Base-by-base conservation (phyloP, 1,140 invertebrate genomes). In the Gonioctena quinquepunctata region DNA sequence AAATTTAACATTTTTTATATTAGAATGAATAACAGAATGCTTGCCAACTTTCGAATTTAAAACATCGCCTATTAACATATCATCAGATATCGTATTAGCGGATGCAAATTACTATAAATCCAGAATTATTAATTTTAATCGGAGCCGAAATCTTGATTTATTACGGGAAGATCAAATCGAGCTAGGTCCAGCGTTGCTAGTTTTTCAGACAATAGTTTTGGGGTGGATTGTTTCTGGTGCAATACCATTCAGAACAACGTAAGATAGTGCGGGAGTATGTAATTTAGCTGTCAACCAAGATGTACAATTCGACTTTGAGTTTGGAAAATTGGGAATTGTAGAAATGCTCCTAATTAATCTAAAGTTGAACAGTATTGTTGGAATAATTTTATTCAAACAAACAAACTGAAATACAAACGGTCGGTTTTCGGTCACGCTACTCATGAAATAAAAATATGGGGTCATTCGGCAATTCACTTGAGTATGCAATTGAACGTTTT, bases 151-250 rank as follows among this genome's bases (percentile, higher is more conserved):
- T 76, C 7, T 77, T 57, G 63, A 68, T 28, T 22, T 76, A 26
- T 33, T 78, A 13, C 64, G 59, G 27, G 48, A 68, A 18, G 76
- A 70, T 27, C 76, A 77, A 74, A 77, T 80, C 13, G 56, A 25
- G 22, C 62, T 80, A 16, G 72, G 64, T 19, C 62, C 66, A 28
- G 54, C 69, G 65, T 54, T 71, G 59, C 78, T 78, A n/a, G 71
- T 72, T 18, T 52, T 81, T 18, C 80, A 82, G 72, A 80, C 79
- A 66, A 79, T 77, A 13, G 23, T 59, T 54, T 66, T 82, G 0
- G 81, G 80, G 2, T 82, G 77, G 80, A 69, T 82, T 19, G 49
- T 82, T n/a, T 74, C 69, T n/a, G 72, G 69, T 68, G 60, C 61
- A 19, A 23, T 74, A 26, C 23, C 13, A 11, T 28, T 18, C 25